Percentiles rank a stretch among this genome's conserved stretches.
Conservation (phyloP, 2,113 vertebrate genomes). For the Carlito syrichta region DNA sequence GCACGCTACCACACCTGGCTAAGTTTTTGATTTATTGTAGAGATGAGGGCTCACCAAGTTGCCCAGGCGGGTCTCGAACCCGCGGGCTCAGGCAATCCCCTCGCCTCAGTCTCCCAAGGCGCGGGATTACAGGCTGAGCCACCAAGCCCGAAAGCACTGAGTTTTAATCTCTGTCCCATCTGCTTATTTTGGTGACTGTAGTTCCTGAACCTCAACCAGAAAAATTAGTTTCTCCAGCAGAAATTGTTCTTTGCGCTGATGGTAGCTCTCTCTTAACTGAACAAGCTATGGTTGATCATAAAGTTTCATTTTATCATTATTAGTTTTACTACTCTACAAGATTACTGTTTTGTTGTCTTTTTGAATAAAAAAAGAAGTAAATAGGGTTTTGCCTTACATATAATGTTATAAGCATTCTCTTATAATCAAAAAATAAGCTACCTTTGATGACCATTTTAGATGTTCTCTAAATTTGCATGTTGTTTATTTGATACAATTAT, state of each 20-base stretch:
- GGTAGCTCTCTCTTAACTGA: not conserved
- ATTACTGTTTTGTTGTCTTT: not conserved
- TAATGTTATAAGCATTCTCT: not conserved
- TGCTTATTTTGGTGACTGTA: not conserved
- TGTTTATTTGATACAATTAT: not conserved
- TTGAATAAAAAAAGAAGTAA: not conserved
- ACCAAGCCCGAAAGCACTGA: rapidly evolving
- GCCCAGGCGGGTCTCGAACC: too few species aligned
- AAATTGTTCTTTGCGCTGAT: not conserved
- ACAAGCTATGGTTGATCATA: not conserved
- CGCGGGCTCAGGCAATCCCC: too few species aligned
- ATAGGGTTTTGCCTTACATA: not conserved
- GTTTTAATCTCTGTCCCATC: not conserved
- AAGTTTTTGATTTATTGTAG: too few species aligned
- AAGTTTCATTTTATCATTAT: not conserved
- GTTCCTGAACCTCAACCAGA: not conserved
- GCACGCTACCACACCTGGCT: too few species aligned
- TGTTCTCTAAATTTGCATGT: not conserved
- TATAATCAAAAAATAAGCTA: not conserved
- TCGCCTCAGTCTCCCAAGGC: too few species aligned
- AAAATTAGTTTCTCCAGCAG: not conserved
- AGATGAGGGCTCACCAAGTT: too few species aligned
- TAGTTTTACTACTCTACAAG: not conserved
- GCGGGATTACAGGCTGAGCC: too few species aligned
- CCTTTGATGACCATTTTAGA: not conserved